Conservation (phyloP, 2,113 vertebrate genomes). For the Callopanchax toddi region DNA sequence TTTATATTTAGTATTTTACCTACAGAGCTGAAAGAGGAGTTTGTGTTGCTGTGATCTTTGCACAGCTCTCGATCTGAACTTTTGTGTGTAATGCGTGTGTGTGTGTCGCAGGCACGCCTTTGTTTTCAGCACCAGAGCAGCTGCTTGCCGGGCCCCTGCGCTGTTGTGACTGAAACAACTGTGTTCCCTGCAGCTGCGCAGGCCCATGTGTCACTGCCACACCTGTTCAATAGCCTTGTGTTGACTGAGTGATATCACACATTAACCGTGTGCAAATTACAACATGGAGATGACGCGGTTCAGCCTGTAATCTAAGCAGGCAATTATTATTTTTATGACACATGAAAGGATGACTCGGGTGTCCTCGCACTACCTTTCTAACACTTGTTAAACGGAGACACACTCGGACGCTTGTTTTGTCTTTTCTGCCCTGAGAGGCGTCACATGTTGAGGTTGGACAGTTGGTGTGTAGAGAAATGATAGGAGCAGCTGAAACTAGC, state of each 20-base stretch:
- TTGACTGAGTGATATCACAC: conserved; percentile 59
- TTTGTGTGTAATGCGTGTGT: too few relatives aligned
- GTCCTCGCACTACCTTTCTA: background rate
- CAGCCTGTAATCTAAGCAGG: conserved; percentile 17
- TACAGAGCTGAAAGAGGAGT: background rate
- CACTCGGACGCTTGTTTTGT: conserved; percentile 5
- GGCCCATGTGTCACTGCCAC: conserved; percentile 56
- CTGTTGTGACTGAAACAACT: conserved; percentile 67
- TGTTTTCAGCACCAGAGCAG: conserved; percentile 48
- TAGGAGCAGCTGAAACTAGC: conserved; percentile 63
- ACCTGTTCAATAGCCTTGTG: conserved; percentile 62
- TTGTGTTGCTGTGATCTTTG: conserved; percentile 1
- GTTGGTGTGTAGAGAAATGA: conserved; percentile 38
- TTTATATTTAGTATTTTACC: background rate
- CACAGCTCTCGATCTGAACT: too few relatives aligned
- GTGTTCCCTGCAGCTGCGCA: conserved; percentile 62
- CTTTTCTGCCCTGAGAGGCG: background rate
- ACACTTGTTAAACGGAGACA: conserved; percentile 27
- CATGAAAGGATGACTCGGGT: background rate
- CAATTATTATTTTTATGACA: conserved; percentile 8
- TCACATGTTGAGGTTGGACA: conserved; percentile 49
- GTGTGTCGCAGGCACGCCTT: conserved; percentile 31
- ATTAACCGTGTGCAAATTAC: conserved; percentile 43
- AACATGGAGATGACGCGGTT: conserved; percentile 1
- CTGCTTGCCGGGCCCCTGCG: conserved; percentile 19